Conservation (phyloP, 2,797 vertebrate genomes). For the Potorous gilbertii region DNA sequence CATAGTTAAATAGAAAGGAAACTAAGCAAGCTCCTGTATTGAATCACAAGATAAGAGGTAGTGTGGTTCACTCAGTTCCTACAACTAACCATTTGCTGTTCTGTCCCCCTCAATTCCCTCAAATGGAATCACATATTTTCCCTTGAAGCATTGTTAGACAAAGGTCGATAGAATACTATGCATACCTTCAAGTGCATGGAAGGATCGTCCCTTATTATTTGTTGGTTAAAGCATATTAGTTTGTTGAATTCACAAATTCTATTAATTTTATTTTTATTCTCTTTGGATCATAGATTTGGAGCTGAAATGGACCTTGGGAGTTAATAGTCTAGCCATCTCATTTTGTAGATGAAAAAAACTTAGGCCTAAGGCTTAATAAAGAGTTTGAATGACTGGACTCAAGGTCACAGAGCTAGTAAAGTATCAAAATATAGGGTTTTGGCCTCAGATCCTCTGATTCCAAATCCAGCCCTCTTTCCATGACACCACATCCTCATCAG, state of each 20-base stretch:
- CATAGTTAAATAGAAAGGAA: no score
- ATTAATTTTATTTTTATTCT: neutral
- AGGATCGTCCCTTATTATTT: slow-evolving; percentile 12
- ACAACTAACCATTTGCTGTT: no score
- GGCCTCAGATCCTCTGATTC: neutral
- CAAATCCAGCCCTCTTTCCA: neutral
- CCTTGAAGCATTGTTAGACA: neutral
- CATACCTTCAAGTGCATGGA: neutral
- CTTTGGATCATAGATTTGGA: neutral
- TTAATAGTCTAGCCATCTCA: neutral
- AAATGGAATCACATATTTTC: neutral
- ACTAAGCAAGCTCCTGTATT: no score
- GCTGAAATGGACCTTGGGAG: neutral
- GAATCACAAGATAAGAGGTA: no score
- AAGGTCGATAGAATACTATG: neutral
- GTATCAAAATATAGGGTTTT: neutral
- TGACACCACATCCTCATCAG: neutral
- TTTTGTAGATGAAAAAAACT: neutral
- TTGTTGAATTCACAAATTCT: neutral
- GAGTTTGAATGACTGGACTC: neutral
- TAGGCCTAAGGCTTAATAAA: neutral
- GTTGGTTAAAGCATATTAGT: slow-evolving; percentile 2
- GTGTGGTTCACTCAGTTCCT: no score
- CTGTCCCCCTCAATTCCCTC: no score
- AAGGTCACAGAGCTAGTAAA: neutral